These are phyloP conservation scores for Oophaga sylvatica DNA, from an alignment of 2,797 vertebrate genomes.

Conservation along the genomic window DNA sequence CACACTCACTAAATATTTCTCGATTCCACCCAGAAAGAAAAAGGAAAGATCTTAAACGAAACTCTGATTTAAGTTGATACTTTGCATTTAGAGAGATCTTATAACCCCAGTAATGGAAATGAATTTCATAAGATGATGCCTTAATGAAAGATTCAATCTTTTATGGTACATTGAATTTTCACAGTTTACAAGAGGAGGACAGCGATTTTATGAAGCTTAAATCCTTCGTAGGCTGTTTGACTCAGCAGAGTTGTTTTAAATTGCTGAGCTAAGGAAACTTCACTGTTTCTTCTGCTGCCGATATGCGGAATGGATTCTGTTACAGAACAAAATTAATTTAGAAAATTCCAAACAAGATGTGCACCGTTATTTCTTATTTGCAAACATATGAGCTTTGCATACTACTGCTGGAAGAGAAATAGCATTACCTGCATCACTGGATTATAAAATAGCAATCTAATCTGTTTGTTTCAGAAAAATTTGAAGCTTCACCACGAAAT, in stretches of 20 bases:
- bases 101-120: slow-evolving; percentile 59
- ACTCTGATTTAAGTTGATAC: slow-evolving; percentile 42
- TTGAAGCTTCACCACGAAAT: not conserved
- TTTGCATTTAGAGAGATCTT: slow-evolving; percentile 61
- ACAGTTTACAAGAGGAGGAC: slow-evolving; percentile 51
- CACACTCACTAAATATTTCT: slow-evolving; percentile 57
- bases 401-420: not conserved
- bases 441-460: not conserved
- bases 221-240: slow-evolving; percentile 55
- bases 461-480: not conserved
- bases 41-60: slow-evolving; percentile 55
- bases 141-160: slow-evolving; percentile 64
- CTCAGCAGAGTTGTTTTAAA: slow-evolving; percentile 60
- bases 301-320: slow-evolving; percentile 47
- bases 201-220: slow-evolving; percentile 61
- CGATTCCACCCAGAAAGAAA: slow-evolving; percentile 51
- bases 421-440: slow-evolving; percentile 10
- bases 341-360: slow-evolving; percentile 34
- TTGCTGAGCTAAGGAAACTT: slow-evolving; percentile 59
- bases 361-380: slow-evolving; percentile 26
- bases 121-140: slow-evolving; percentile 63
- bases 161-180: slow-evolving; percentile 56
- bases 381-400: slow-evolving; percentile 17
- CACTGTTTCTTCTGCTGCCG: slow-evolving; percentile 27
- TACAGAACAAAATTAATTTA: slow-evolving; percentile 40